These are phyloP conservation scores for Nomada ferruginata DNA, from an alignment of 2,888 invertebrate genomes.

Conservation along the genomic window DNA sequence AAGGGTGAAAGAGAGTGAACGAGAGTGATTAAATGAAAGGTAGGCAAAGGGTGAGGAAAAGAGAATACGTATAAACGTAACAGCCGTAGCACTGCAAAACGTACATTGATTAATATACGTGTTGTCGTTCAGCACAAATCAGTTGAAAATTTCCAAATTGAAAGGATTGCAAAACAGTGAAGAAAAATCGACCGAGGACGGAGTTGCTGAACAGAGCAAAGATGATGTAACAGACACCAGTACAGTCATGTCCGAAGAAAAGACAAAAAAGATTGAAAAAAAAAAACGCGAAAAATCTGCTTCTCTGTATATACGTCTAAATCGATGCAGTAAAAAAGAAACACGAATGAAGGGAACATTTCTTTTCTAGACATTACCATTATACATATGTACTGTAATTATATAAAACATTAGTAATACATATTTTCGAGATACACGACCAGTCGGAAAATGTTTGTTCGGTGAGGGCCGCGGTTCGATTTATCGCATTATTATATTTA, in stretches of 20 bases:
- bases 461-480: slow-evolving; percentile 28
- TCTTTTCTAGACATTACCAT: slow-evolving; percentile 57
- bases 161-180: slow-evolving; percentile 27
- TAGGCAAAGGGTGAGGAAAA: neutral
- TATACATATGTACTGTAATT: slow-evolving; percentile 66
- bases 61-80: slow-evolving; percentile 37
- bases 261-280: slow-evolving; percentile 10
- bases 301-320: slow-evolving; percentile 53
- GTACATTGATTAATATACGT: slow-evolving; percentile 71
- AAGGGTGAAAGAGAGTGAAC: neutral
- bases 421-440: slow-evolving; percentile 58
- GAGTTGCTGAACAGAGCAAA: slow-evolving; percentile 21
- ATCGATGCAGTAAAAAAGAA: slow-evolving; percentile 19
- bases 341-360: slow-evolving; percentile 63
- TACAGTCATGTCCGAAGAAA: slow-evolving; percentile 70
- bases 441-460: slow-evolving; percentile 41
- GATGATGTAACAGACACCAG: slow-evolving; percentile 37
- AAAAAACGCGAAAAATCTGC: slow-evolving; percentile 22
- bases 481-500: slow-evolving; percentile 35
- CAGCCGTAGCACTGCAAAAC: slow-evolving; percentile 68
- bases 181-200: slow-evolving; percentile 37
- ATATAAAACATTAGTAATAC: slow-evolving; percentile 56
- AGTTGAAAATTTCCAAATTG: slow-evolving; percentile 49
- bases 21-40: neutral
- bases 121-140: slow-evolving; percentile 81